Base-by-base conservation (phyloP, 1,140 invertebrate species). In the Aphelenchoides avenae region DNA sequence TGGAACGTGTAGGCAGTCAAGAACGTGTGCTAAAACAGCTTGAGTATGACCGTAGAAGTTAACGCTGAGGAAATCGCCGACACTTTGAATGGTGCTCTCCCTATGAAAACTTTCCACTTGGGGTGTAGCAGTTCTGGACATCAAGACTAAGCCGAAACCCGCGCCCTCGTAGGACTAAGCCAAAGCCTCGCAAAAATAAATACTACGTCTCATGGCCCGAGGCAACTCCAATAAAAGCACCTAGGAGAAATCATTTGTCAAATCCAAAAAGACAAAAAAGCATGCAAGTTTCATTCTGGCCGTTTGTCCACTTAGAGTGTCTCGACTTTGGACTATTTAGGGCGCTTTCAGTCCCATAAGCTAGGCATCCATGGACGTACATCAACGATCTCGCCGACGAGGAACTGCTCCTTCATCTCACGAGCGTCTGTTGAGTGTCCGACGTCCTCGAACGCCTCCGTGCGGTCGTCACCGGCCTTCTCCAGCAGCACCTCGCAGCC, bases 371-470 rank as follows among this genome's bases (percentile, higher is more conserved):
- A n/a, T n/a, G n/a, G 44, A 57, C 22, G 56, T 22, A 61, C 86
- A 74, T 87, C 86, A 66, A 85, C 83, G 56, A 97, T 70, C 80
- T 92, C 89, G 62, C 93, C 93, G 67, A 97, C 85, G 80, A 86
- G 86, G 80, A 87, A 96, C 68, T 89, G 30, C 22, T 64, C 59
- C 54, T 96, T 93, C 81, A 96, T 84, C 59, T 91, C 84, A 68
- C 91, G 84, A 13, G 93, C 93, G 81, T 97, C 92, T 37, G 85
- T 87, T 9, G 91, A 96, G 81, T 97, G 93, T 15, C 92, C 92
- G 66, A 96, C 91, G 83, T 97, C 80, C 82, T 96, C 91, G 79
- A 96, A 97, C 20, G 85, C 80, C 79, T 94, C 91, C 34, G 89
- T 91, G 11, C 84, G 87, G 81, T 93, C 89, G 31, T 68, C 57